Evolutionary conservation across 2,113 vertebrate species (phyloP), one percentile per base, ranked within the genome.

Genomic region (Theristicus caerulescens): DNA sequence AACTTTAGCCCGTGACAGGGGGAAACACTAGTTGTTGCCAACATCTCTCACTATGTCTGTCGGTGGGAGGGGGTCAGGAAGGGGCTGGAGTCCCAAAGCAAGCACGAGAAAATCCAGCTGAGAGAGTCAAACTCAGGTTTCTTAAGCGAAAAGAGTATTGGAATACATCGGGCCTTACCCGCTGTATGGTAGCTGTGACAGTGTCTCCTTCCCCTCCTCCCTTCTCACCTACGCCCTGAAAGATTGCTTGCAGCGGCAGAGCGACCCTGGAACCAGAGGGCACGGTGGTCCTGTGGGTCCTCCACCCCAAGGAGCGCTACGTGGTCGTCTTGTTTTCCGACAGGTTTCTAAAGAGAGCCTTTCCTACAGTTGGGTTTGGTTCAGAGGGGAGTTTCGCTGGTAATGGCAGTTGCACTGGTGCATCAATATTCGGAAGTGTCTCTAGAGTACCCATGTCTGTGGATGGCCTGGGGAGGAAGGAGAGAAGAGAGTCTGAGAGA

Each of bases 71-170:
- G 51, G 40, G 20, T 57, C 8, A 5, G 61, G 59, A 93, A 83
- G 46, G 71, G 58, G 40, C 67, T 93, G 91, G 49, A 90, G 46
- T 88, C 80, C 80, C 72, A 78, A 65, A 94, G 72, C 61, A 87
- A 95, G 86, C 90, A 42, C 2, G 66, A 88, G 80, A 90, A 95
- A 90, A 94, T 83, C 62, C 58, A 69, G 81, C 51, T 91, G 90
- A 93, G 90, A 86, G 79, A 72, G 42, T 93, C 85, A 94, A 91
- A 87, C 96, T 97, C 94, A 95, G 94, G 88, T 96, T 94, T 96
- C 89, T 84, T 86, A 85, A 85, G 54, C 62, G 70, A 69, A 78
- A 76, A 90, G 58, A 66, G 34, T 64, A 32, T 85, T 81, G 36
- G 62, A 49, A 83, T 82, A 67, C 82, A 59, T 74, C 7, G 3